Evolutionary conservation across 2,888 invertebrate species (phyloP).

Genomic region (Sceliomorpha sp.): DNA sequence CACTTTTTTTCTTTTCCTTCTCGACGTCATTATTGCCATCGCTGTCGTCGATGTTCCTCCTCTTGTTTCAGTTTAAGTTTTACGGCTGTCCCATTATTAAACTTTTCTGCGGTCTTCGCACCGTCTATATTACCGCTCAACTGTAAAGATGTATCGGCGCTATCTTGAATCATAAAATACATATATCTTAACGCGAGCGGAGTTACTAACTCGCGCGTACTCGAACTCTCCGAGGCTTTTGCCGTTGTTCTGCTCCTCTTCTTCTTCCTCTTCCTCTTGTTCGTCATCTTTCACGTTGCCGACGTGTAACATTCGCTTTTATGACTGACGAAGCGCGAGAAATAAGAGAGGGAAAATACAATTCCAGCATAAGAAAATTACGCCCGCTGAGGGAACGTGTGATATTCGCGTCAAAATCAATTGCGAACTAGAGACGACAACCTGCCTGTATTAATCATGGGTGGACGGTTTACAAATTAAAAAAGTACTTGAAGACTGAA

Average conservation of each 20-base stretch:
- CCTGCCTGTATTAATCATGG: too few relatives aligned
- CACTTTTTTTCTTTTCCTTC: slow-evolving; percentile 31
- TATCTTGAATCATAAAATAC: slow-evolving; percentile 48
- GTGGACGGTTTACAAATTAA: too few relatives aligned
- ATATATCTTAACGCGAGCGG: slow-evolving; percentile 26
- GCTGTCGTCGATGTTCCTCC: slow-evolving; percentile 26
- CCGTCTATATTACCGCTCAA: slow-evolving; percentile 43
- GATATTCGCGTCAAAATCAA: too few relatives aligned
- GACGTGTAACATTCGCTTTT: slow-evolving; percentile 23
- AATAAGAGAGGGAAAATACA: slow-evolving; percentile 22
- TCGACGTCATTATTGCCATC: slow-evolving; percentile 34
- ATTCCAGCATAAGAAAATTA: slow-evolving; percentile 4
- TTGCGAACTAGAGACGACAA: too few relatives aligned
- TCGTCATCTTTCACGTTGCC: slow-evolving; percentile 3
- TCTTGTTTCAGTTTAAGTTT: slow-evolving; percentile 61
- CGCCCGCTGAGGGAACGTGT: too few relatives aligned
- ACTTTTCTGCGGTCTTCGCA: slow-evolving; percentile 48
- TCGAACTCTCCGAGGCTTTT: slow-evolving; percentile 21
- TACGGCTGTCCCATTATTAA: slow-evolving; percentile 68
- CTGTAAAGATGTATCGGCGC: slow-evolving; percentile 48
- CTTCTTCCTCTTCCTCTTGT: neutral
- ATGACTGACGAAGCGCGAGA: slow-evolving; percentile 31
- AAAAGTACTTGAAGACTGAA: too few relatives aligned
- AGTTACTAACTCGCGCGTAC: slow-evolving; percentile 29
- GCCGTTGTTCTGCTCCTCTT: slow-evolving; percentile 18